Conservation (phyloP, 2,888 invertebrate species). For the Drosophila conformis region DNA sequence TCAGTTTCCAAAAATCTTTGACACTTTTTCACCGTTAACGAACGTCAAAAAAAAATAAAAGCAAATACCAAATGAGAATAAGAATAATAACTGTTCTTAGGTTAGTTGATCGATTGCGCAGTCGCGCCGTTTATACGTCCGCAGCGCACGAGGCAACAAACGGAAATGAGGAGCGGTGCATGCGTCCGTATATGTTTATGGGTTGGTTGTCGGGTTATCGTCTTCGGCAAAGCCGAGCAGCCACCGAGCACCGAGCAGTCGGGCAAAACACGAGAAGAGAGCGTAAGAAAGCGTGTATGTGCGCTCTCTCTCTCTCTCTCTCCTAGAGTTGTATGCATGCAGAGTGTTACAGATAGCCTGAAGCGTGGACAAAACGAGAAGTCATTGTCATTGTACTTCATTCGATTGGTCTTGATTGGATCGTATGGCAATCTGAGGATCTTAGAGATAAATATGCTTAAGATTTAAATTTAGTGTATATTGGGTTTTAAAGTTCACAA, state of each 20-base stretch:
- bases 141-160: conserved; percentile 70
- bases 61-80: not conserved
- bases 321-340: not conserved
- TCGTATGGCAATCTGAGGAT: not conserved
- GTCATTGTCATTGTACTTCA: conserved; percentile 24
- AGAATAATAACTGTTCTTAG: not conserved
- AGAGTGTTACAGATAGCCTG: conserved; percentile 20
- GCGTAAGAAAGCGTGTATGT: not conserved
- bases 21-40: conserved; percentile 27
- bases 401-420: conserved; percentile 7
- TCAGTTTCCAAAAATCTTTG: conserved; percentile 2
- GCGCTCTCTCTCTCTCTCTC: not conserved
- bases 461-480: not conserved
- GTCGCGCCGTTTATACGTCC: conserved; percentile 49
- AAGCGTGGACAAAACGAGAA: conserved; percentile 20
- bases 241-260: conserved; percentile 27
- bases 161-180: conserved; percentile 66
- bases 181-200: conserved; percentile 43
- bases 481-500: not conserved
- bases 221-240: conserved; percentile 37
- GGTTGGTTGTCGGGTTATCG: conserved; percentile 30
- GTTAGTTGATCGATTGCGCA: not conserved
- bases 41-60: conserved; percentile 21
- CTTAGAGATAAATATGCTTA: not conserved
- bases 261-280: conserved; percentile 4